phyloP scores from a whole-genome alignment of 2,797 vertebrate species.

The Falco concolor region DNA sequence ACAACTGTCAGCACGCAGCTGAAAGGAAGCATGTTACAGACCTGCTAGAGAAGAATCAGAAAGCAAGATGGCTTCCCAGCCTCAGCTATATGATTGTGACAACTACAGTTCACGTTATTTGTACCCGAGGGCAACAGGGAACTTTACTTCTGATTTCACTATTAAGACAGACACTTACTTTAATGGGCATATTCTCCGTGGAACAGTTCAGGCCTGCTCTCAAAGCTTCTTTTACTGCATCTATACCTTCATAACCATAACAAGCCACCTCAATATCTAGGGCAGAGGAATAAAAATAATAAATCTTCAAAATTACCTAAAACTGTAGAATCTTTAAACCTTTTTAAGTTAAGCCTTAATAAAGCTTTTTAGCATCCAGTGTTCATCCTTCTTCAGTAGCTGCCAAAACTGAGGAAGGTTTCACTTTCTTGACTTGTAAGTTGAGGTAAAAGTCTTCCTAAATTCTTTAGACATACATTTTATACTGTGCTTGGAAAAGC shows the following conservation, averaged over 20 bases:
- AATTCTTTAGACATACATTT: neutral
- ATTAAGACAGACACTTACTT: slow-evolving; percentile 74
- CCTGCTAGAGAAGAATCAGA: neutral
- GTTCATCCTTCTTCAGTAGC: neutral
- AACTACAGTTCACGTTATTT: neutral
- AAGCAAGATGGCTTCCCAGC: neutral
- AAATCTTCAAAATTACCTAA: neutral
- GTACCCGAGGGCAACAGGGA: neutral
- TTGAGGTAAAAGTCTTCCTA: neutral
- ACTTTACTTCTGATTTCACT: neutral
- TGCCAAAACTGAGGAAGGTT: neutral
- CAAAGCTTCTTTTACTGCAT: slow-evolving; percentile 96
- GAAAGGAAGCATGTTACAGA: neutral
- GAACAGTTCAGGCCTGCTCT: slow-evolving; percentile 92
- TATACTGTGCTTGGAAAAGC: neutral
- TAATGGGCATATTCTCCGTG: slow-evolving; percentile 97
- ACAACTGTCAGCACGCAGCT: neutral
- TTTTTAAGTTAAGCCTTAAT: neutral
- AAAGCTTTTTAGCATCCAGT: neutral
- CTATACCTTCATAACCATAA: slow-evolving; percentile 97
- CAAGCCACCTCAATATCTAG: slow-evolving; percentile 98
- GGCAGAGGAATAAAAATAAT: slow-evolving; percentile 16
- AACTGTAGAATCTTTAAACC: neutral
- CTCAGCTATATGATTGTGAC: neutral
- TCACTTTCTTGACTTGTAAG: neutral